Evolutionary conservation across 2,113 vertebrate species (phyloP).

Genomic region (Leptobrachium ailaonicum): DNA sequence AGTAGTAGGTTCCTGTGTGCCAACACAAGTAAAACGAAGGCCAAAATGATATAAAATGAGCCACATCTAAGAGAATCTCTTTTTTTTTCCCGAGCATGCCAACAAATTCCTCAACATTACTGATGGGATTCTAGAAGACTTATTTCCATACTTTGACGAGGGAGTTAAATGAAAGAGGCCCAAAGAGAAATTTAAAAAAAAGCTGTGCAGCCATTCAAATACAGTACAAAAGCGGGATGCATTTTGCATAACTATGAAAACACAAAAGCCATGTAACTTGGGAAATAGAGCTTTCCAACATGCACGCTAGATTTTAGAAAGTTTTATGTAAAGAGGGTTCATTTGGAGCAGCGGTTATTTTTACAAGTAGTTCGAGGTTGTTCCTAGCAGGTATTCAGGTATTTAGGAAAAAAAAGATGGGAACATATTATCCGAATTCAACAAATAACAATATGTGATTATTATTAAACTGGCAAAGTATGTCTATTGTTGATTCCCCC

Average conservation of each 20-base stretch:
- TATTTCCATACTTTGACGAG: constrained; percentile 19
- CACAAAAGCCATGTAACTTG: constrained; percentile 41
- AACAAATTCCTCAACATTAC: constrained; percentile 31
- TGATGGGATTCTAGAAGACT: constrained; percentile 27
- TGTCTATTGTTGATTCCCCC: not conserved
- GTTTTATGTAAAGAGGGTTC: not conserved
- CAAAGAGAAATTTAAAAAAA: constrained; percentile 24
- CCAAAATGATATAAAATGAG: not conserved
- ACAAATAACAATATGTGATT: not conserved
- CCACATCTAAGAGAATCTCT: not conserved
- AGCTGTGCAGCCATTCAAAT: constrained; percentile 42
- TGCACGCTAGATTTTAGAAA: constrained; percentile 24
- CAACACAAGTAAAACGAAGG: too few species aligned
- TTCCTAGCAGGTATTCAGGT: constrained; percentile 33
- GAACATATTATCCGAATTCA: constrained; percentile 7
- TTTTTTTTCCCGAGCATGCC: constrained; percentile 9
- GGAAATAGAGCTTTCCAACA: constrained; percentile 18
- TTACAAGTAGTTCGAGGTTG: not conserved
- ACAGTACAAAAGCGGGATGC: constrained; percentile 45
- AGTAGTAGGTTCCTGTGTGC: too few species aligned
- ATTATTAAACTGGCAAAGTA: not conserved
- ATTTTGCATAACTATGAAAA: constrained; percentile 39
- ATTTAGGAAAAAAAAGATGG: constrained; percentile 5
- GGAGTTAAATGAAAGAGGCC: constrained; percentile 27
- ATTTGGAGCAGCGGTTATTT: constrained; percentile 6